Conservation (phyloP, 2,797 vertebrate species). For the Leptatherina wallacei region DNA sequence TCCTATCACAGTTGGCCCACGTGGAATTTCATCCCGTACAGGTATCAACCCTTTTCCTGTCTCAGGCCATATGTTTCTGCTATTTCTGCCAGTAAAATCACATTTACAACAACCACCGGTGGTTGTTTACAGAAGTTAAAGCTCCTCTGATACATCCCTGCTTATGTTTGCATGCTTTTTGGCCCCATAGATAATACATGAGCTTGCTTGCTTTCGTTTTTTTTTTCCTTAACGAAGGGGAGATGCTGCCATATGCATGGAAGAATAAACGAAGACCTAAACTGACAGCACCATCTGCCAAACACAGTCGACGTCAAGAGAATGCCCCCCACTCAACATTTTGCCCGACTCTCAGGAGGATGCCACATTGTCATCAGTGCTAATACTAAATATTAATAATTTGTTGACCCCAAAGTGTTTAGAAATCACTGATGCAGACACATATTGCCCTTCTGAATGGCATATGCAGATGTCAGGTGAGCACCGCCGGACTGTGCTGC, state of each 20-base stretch:
- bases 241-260: conserved; percentile 88
- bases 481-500: conserved; percentile 62
- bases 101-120: conserved; percentile 85
- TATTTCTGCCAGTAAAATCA: conserved; percentile 91
- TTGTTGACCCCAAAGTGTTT: conserved; percentile 89
- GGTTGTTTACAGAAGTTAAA: conserved; percentile 92
- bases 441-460: conserved; percentile 83
- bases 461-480: conserved; percentile 88
- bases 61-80: conserved; percentile 91
- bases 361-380: conserved; percentile 83
- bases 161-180: conserved; percentile 87
- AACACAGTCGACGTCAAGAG: conserved; percentile 85
- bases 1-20: conserved; percentile 85
- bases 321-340: conserved; percentile 80
- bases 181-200: conserved; percentile 90
- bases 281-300: conserved; percentile 91
- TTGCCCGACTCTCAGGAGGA: conserved; percentile 82
- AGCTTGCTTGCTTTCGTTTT: conserved; percentile 77
- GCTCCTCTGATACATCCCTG: conserved; percentile 85
- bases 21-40: conserved; percentile 81
- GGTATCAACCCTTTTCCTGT: conserved; percentile 87
- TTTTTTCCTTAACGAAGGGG: conserved; percentile 79
- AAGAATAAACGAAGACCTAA: conserved; percentile 87
- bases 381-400: conserved; percentile 84
- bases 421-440: conserved; percentile 85